These are phyloP conservation scores for Clarias batrachus DNA, from an alignment of 2,113 vertebrate species.

Conservation along the genomic window DNA sequence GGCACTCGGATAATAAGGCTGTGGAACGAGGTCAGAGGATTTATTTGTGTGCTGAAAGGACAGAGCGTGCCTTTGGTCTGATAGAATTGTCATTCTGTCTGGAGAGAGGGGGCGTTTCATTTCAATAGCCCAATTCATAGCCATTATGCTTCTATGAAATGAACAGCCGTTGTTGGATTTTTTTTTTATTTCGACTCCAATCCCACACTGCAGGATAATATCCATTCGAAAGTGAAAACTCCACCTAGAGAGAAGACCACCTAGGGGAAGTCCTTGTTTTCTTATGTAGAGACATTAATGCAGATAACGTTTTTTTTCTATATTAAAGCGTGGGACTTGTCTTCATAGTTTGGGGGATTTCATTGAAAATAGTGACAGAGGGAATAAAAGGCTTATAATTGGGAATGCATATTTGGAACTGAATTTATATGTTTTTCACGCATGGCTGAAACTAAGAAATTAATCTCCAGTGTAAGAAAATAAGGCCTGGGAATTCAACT, in stretches of 20 bases:
- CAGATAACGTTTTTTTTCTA: conserved; percentile 32
- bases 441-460: conserved; percentile 20
- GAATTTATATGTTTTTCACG: conserved; percentile 18
- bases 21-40: conserved; percentile 54
- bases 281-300: conserved; percentile 37
- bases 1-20: conserved; percentile 46
- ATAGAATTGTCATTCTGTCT: conserved; percentile 48
- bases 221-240: conserved; percentile 8
- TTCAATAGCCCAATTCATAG: conserved; percentile 41
- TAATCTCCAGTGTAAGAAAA: neutral
- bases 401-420: neutral
- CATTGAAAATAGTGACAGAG: conserved; percentile 1
- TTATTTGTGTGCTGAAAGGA: conserved; percentile 47
- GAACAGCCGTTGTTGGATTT: conserved; percentile 39
- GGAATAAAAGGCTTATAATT: conserved; percentile 7
- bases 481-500: no score
- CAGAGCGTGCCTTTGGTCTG: conserved; percentile 42
- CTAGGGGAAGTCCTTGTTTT: conserved; percentile 35
- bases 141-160: conserved; percentile 40
- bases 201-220: conserved; percentile 18
- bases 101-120: conserved; percentile 20
- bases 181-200: conserved; percentile 20
- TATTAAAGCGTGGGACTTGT: conserved; percentile 4
- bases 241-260: conserved; percentile 21
- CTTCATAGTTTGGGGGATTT: conserved; percentile 18